Evolutionary conservation across 2,113 vertebrate genomes (phyloP).

Genomic region (Prinia subflava): DNA sequence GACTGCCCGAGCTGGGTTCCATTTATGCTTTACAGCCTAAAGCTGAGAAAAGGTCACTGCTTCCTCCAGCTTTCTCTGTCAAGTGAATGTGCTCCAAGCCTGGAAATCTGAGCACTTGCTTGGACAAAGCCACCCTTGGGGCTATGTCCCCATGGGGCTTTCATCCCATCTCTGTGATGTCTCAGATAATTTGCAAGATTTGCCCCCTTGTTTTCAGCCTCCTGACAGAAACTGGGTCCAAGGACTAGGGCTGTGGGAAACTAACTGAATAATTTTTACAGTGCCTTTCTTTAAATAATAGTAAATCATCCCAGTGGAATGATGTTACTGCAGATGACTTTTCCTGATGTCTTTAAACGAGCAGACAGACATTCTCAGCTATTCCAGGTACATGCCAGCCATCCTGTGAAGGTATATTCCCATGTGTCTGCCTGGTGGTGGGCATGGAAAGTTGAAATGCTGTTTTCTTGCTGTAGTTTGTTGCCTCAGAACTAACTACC

Average conservation of each 20-base stretch:
- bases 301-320: neutral
- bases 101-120: neutral
- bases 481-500: neutral
- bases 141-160: neutral
- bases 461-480: neutral
- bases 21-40: neutral
- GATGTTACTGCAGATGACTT: neutral
- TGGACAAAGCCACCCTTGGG: neutral
- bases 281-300: neutral
- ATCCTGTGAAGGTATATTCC: neutral
- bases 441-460: neutral
- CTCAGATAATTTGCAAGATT: neutral
- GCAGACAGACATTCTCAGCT: neutral
- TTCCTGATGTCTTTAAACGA: neutral
- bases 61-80: neutral
- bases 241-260: neutral
- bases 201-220: neutral
- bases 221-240: neutral
- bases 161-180: neutral
- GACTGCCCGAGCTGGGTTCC: neutral
- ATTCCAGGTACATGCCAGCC: neutral
- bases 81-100: neutral
- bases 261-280: neutral
- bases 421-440: neutral
- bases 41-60: neutral